Evolutionary conservation across 1,140 invertebrate genomes (phyloP).

Genomic region (Heliconius nattereri): DNA sequence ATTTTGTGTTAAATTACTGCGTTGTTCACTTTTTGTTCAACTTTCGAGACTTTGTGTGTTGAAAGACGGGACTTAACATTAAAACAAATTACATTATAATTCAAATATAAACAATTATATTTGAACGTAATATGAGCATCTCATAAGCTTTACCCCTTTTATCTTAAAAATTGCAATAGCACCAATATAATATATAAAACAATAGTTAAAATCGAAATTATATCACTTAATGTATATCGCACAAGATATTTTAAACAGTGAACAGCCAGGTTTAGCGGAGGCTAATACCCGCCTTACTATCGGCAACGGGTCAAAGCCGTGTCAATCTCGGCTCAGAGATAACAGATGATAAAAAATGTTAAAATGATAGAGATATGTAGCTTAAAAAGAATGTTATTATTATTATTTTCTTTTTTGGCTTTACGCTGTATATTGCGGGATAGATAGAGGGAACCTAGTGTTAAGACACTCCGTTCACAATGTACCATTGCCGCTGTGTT

Average conservation of each 20-base stretch:
- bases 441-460: no score
- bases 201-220: background rate
- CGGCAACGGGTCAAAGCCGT: background rate
- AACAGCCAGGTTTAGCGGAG: background rate
- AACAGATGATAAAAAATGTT: background rate
- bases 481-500: no score
- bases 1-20: background rate
- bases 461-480: no score
- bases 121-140: no score
- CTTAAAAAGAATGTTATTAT: background rate
- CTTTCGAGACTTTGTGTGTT: background rate
- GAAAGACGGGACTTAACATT: background rate
- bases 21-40: background rate
- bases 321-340: conserved; percentile 5
- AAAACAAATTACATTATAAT: no score
- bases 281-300: conserved; percentile 7
- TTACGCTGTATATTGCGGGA: background rate
- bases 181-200: no score
- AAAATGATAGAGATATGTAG: background rate
- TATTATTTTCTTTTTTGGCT: background rate
- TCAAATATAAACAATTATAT: no score
- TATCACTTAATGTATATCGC: background rate
- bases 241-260: background rate
- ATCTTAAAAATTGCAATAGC: no score
- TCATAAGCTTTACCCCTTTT: no score